Base-by-base conservation (phyloP, 2,113 vertebrate genomes). In the Fulmarus glacialis region DNA sequence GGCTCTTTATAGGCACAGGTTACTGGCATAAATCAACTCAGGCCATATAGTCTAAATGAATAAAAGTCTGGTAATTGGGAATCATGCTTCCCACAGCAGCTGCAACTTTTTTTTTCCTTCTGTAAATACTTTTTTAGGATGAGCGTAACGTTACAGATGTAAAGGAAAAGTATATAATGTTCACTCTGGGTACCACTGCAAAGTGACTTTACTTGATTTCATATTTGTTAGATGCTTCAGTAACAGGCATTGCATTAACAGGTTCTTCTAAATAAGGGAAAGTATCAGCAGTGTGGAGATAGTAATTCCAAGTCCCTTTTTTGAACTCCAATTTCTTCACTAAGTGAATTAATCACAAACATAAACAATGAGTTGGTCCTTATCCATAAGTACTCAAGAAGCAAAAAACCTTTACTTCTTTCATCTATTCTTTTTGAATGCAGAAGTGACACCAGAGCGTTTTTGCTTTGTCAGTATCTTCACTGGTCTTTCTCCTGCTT, bases 71-170 rank as follows among this genome's bases (percentile, higher is more conserved):
- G 11, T 32, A 59, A 45, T 4, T n/a, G 6, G 40, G 13, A 93
- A 48, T 53, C 20, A 17, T 6, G 19, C 32, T 87, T 93, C 47
- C 34, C 30, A 45, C 24, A 93, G 38, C 11, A 79, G 23, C 55
- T 55, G 29, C n/a, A 78, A 55, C 4, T 32, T 22, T n/a, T 58
- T 34, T 20, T 38, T 27, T 47, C 36, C 32, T 23, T 6, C 38
- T 6, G 7, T 15, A 71, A 29, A 67, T 38, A 23, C 6, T 36
- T 43, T 36, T 78, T 80, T 26, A 64, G 18, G 9, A 63, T 40
- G 10, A 87, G 26, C 0, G 0, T 38, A 56, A 72, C 60, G 20
- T 73, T 60, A 67, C 5, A 74, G 24, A n/a, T 23, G 7, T 38
- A 87, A 64, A 43, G 29, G 42, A 68, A 60, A 87, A n/a, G 29